Percentiles rank a stretch among this genome's conserved stretches.
Conservation (phyloP, 1,140 invertebrate species). For the Lordiphosa collinella region DNA sequence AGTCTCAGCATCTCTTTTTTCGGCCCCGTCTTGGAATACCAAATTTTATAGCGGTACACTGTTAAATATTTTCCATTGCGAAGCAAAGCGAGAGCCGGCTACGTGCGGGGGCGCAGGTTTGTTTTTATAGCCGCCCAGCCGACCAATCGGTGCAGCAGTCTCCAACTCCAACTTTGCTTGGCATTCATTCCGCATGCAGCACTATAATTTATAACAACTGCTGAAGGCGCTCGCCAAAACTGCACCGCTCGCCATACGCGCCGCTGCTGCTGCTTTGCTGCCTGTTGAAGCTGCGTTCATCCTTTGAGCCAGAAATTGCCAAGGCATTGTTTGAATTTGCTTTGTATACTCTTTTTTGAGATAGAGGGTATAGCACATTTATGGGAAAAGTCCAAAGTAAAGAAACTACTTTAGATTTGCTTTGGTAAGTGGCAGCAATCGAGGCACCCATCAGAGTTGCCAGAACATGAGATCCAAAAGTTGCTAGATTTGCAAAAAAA, state of each 20-base stretch:
- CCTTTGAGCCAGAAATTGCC: constrained; percentile 62
- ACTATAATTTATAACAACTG: constrained; percentile 79
- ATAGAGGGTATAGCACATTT: neutral
- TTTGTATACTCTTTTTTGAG: constrained; percentile 32
- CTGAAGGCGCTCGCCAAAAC: constrained; percentile 67
- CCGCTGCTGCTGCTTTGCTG: constrained; percentile 10
- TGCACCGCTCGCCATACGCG: constrained; percentile 35
- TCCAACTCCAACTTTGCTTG: constrained; percentile 27
- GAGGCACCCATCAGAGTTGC: too few species aligned
- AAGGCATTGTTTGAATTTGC: constrained; percentile 60
- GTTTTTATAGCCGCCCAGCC: constrained; percentile 74
- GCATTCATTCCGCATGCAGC: constrained; percentile 69
- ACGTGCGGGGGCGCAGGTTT: constrained; percentile 73
- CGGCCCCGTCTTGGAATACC: constrained; percentile 60
- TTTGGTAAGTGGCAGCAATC: too few species aligned
- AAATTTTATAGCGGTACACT: constrained; percentile 77
- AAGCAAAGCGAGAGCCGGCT: constrained; percentile 16
- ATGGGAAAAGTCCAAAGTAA: too few species aligned
- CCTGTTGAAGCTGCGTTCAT: constrained; percentile 44
- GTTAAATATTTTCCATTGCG: constrained; percentile 57
- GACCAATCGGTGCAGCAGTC: constrained; percentile 18
- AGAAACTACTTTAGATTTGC: too few species aligned
- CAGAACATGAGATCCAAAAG: too few species aligned
- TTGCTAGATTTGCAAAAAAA: too few species aligned
- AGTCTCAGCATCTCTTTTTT: constrained; percentile 9